Evolutionary conservation across 2,113 vertebrate species (phyloP), one percentile per base, ranked within the genome.

Genomic region (Grammomys dolichurus): DNA sequence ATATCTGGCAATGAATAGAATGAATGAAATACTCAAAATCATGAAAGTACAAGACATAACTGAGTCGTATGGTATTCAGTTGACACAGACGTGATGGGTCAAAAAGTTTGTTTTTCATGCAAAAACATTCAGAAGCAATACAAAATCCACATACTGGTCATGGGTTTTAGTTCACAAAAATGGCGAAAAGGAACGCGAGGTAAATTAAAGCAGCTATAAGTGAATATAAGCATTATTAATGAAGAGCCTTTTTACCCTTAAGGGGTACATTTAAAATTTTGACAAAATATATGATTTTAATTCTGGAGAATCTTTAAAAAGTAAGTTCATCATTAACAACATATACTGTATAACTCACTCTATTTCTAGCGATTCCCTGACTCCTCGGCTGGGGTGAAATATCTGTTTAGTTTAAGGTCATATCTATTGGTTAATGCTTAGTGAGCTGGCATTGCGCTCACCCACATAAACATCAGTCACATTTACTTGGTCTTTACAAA

Each of bases 1-100:
- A 98, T 97, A 98, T 87, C 69, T 95, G 97, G 93, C 89, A 98
- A 98, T 96, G 96, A 98, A 97, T 85, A 97, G 72, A 97, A 98
- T 86, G 92, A 97, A 97, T 54, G 81, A 97, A 97, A 81, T 96
- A 98, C 70, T 54, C 4, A 3, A 93, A 98, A 97, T 72, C 40
- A 85, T 9, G 40, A 56, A 96, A 87, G 22, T 91, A 96, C 56
- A 96, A 90, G 90, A 95, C 9, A 2, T 60, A 65, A 87, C 76
- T 76, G 78, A 2, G 77, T 73, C 19, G 51, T 94, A 90, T 93
- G 98, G 28, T 89, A 73, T 75, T 87, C 85, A 65, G 56, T 58
- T 36, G 95, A 80, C n/a, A 93, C 22, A 56, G 87, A 95, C 81
- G 80, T 73, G 63, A 84, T 0, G 67, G 33, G 90, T 96, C 96